Percentiles rank a stretch among this genome's conserved stretches.
Evolutionary conservation across 2,113 vertebrate genomes (phyloP).

Genomic region (Tylochromis polylepis): DNA sequence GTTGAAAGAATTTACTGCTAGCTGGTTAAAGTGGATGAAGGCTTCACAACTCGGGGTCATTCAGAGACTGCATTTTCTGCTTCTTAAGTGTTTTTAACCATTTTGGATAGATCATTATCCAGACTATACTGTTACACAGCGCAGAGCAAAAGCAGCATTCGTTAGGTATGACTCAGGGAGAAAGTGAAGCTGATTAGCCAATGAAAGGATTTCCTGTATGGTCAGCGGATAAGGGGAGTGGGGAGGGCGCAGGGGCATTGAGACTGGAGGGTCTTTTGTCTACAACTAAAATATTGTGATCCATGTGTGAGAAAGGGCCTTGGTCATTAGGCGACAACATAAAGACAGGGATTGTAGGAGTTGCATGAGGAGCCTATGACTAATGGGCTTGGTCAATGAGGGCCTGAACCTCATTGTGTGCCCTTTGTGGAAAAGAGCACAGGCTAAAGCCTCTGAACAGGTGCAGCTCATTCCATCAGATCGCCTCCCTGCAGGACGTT

Average conservation of each 20-base stretch:
- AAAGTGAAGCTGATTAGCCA: conserved; percentile 34
- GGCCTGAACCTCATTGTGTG: conserved; percentile 76
- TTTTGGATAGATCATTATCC: conserved; percentile 36
- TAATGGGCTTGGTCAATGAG: conserved; percentile 79
- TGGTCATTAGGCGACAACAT: conserved; percentile 64
- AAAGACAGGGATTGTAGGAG: conserved; percentile 71
- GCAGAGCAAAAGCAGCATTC: neutral
- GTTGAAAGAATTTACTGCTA: conserved; percentile 1
- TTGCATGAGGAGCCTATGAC: conserved; percentile 79
- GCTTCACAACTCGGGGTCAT: neutral
- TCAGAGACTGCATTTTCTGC: neutral
- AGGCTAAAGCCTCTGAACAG: conserved; percentile 77
- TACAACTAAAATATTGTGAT: conserved; percentile 72
- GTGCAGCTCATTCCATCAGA: conserved; percentile 70
- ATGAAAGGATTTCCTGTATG: conserved; percentile 56
- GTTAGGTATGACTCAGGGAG: conserved; percentile 34
- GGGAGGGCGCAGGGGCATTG: conserved; percentile 36
- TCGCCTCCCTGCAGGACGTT: conserved; percentile 55
- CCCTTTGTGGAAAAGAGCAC: conserved; percentile 76
- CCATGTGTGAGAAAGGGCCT: conserved; percentile 62
- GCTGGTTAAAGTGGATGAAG: conserved; percentile 6
- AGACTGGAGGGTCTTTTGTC: conserved; percentile 58
- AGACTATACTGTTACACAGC: neutral
- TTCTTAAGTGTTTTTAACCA: conserved; percentile 20
- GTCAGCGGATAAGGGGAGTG: conserved; percentile 42